Conservation (phyloP, 1,140 invertebrate species). For the Drosophila rufa region DNA sequence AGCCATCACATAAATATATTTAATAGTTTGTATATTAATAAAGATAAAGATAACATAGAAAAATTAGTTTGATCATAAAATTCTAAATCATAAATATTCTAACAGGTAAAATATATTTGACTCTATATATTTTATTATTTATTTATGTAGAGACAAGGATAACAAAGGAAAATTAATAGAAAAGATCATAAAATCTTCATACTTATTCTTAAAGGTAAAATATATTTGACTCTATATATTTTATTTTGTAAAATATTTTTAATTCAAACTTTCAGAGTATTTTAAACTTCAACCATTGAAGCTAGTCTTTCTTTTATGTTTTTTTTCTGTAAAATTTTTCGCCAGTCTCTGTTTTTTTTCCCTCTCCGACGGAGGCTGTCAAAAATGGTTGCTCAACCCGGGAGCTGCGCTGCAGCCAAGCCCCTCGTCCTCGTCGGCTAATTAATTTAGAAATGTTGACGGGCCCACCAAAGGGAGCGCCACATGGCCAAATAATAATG, state of each 20-base stretch:
- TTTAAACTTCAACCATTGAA: not conserved
- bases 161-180: too few species aligned
- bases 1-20: not conserved
- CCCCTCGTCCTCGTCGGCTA: constrained; percentile 60
- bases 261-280: too few species aligned
- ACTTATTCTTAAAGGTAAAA: too few species aligned
- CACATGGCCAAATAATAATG: constrained; percentile 53
- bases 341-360: constrained; percentile 18
- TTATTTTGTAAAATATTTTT: too few species aligned
- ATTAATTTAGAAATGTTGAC: constrained; percentile 77
- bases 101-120: too few species aligned
- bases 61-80: too few species aligned
- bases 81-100: too few species aligned
- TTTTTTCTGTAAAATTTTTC: constrained; percentile 7
- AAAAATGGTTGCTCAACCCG: constrained; percentile 70
- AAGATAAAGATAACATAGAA: too few species aligned
- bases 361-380: constrained; percentile 65
- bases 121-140: too few species aligned
- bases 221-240: too few species aligned
- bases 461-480: constrained; percentile 67
- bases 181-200: not conserved
- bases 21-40: not conserved
- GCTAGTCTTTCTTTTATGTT: not conserved
- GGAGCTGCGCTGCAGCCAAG: constrained; percentile 49
- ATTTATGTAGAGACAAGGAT: too few species aligned